phyloP scores from a whole-genome alignment of 2,888 invertebrate species.

The Baccha elongata region DNA sequence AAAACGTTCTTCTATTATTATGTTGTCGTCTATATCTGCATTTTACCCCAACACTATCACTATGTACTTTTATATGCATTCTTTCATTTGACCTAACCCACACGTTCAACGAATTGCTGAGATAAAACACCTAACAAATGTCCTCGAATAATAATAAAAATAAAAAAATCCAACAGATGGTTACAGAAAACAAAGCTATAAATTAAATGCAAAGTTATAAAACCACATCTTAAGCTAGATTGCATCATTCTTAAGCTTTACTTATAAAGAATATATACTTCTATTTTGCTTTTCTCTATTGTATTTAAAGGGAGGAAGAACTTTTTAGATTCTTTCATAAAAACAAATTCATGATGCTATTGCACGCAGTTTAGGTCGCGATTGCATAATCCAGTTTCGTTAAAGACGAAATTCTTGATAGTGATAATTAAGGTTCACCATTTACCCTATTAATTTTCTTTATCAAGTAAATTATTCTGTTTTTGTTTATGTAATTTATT shows the following conservation, averaged over 20 bases:
- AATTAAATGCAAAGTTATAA: slow-evolving; percentile 59
- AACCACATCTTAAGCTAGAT: slow-evolving; percentile 49
- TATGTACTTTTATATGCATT: not conserved
- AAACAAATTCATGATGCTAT: slow-evolving; percentile 25
- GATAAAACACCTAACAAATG: slow-evolving; percentile 8
- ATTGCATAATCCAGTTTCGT: not conserved
- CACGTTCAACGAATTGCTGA: not conserved
- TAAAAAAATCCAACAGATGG: slow-evolving; percentile 5
- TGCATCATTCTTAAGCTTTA: slow-evolving; percentile 1
- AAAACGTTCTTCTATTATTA: no score
- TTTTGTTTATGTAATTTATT: no score
- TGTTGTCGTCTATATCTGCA: slow-evolving; percentile 1
- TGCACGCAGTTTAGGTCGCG: slow-evolving; percentile 43
- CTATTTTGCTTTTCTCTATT: not conserved
- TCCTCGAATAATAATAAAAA: not conserved
- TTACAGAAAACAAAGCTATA: slow-evolving; percentile 49
- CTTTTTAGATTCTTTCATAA: slow-evolving; percentile 13
- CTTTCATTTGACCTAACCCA: slow-evolving; percentile 30
- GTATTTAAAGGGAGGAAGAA: not conserved
- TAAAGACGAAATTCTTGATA: not conserved
- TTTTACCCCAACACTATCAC: slow-evolving; percentile 8
- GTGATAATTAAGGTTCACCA: not conserved
- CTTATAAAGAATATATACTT: not conserved
- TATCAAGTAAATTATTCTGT: no score
- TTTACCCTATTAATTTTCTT: slow-evolving; percentile 5